Conservation (phyloP, 2,797 vertebrate species). For the Centroberyx gerrardi region DNA sequence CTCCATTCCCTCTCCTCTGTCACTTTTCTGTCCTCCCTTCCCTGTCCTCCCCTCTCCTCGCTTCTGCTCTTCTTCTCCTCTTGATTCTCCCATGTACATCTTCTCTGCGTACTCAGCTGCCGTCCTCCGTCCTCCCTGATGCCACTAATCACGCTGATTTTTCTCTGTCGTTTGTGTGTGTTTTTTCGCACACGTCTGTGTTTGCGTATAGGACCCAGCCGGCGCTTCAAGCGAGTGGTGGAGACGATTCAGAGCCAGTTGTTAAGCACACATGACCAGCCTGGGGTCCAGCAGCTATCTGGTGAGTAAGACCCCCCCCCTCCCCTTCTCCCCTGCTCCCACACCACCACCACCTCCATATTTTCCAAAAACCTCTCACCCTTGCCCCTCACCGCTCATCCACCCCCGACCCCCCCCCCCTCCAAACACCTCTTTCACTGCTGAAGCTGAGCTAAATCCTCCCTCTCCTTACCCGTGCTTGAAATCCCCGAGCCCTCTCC, state of each 20-base stretch:
- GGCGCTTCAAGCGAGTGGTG: constrained; percentile 98
- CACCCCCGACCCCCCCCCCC: constrained; percentile 32
- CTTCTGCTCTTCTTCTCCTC: background rate
- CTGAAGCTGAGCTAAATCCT: constrained; percentile 57
- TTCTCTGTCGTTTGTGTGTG: background rate
- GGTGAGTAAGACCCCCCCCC: constrained; percentile 87
- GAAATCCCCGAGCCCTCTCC: constrained; percentile 51
- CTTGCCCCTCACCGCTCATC: constrained; percentile 50
- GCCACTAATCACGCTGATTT: background rate
- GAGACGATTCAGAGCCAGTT: constrained; percentile 99
- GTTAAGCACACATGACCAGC: constrained; percentile 98
- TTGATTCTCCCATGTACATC: background rate
- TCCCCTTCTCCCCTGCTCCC: background rate
- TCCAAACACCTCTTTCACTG: constrained; percentile 41
- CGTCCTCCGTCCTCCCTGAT: constrained; percentile 1
- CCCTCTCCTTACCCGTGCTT: constrained; percentile 46
- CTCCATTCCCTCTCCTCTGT: constrained; percentile 24
- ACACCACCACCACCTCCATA: background rate
- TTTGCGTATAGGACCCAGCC: constrained; percentile 91
- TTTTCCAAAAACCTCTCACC: constrained; percentile 41
- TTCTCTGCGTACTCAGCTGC: background rate
- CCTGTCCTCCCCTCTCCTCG: background rate
- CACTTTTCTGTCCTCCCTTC: background rate
- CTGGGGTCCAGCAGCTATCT: constrained; percentile 96
- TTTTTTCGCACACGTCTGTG: constrained; percentile 17